Evolutionary conservation across 2,113 vertebrate species (phyloP), one percentile per base, ranked within the genome.

Genomic region (Paraplagusia blochii): DNA sequence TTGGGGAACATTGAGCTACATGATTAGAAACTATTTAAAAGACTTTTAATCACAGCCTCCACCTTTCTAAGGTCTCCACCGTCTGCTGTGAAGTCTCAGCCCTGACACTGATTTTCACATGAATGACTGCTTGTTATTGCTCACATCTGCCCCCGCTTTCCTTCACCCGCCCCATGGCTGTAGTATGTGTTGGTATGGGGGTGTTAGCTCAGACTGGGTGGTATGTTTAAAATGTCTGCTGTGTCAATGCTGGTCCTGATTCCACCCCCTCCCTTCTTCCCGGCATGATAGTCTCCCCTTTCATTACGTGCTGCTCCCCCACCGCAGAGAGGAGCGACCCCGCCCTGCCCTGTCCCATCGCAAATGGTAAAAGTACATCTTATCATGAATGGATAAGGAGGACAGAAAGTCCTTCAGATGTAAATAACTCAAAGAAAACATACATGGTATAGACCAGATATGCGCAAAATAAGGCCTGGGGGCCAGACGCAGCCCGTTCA

Each of bases 191-290:
- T n/a, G 44, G 12, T 35, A 29, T 29, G 48, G 19, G 57, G 53
- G 62, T 51, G 65, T 10, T 8, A 8, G 53, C 38, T 33, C 53
- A 67, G 56, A 77, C 72, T 57, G 40, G 69, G 69, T 22, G 62
- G 63, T 52, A 86, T 88, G 88, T 67, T 63, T 78, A 71, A 86
- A 76, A 87, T 83, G 51, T 80, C 66, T 64, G 65, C 14, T 36
- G 65, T 72, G 45, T 71, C 14, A 11, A 43, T 79, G 53, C 35
- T 29, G 12, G 65, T 63, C 52, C 63, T 12, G 7, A 19, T 56
- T 62, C 33, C 14, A 18, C 29, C 63, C 44, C 29, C 29, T 60
- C 44, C 29, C 38, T 40, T 62, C 53, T 58, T 64, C 58, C 54
- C n/a, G 44, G 55, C 12, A 53, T 56, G 11, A 52, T 22, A 63